phyloP scores from a whole-genome alignment of 2,888 invertebrate species.

The Acanthosepion esculentum region DNA sequence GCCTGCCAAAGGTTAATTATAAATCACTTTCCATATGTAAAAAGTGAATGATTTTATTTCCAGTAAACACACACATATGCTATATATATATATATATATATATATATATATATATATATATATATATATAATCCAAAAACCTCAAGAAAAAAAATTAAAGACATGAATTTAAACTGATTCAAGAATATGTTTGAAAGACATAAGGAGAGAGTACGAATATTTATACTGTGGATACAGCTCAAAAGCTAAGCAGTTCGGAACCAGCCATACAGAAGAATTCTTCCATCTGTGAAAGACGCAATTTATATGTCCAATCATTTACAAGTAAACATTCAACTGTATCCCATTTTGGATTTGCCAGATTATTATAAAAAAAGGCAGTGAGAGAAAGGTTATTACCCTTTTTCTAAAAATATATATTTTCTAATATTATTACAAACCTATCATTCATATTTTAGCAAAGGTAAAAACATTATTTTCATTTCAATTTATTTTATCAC shows the following conservation, averaged over 20 bases:
- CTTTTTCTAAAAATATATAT: neutral
- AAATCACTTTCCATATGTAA: no score
- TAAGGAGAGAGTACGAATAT: neutral
- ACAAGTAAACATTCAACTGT: neutral
- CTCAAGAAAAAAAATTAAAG: neutral
- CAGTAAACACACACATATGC: no score
- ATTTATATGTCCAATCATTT: constrained; percentile 9
- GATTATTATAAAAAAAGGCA: neutral
- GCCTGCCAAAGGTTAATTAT: no score
- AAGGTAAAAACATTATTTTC: neutral
- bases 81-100: no score
- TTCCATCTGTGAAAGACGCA: neutral
- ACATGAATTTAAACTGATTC: neutral
- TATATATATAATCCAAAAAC: neutral
- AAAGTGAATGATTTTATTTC: no score
- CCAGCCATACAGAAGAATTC: neutral
- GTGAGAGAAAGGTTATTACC: no score
- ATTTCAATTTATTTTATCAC: no score
- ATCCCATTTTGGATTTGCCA: neutral
- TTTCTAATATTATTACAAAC: neutral
- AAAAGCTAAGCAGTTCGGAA: neutral
- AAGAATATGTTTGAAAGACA: neutral
- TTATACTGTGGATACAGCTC: neutral
- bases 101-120: neutral
- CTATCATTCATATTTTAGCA: neutral